Conservation (phyloP, 2,888 invertebrate species). For the Zhuqinia jingwanae region DNA sequence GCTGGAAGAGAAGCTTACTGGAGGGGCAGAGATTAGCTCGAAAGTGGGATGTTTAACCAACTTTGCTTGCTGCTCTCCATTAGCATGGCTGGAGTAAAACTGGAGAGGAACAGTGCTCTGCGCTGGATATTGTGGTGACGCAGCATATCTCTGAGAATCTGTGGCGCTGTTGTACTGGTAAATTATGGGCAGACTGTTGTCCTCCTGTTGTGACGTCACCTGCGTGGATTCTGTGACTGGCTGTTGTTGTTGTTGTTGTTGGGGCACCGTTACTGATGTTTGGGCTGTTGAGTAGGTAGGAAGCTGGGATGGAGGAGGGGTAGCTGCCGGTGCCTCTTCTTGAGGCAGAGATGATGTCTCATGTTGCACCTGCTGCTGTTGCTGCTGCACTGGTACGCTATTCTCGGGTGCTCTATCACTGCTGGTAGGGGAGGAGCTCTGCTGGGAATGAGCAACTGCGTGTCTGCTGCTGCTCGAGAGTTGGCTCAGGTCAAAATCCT, state of each 20-base stretch:
- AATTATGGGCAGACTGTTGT: conserved; percentile 28
- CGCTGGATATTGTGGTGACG: neutral
- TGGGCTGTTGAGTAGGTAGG: neutral
- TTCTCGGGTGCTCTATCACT: too few species aligned
- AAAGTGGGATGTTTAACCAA: conserved; percentile 38
- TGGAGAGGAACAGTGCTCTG: conserved; percentile 41
- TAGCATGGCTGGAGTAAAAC: conserved; percentile 15
- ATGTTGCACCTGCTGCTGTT: too few species aligned
- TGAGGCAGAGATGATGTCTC: neutral
- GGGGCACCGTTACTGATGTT: neutral
- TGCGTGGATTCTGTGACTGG: too few species aligned
- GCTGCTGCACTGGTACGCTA: too few species aligned
- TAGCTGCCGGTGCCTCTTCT: neutral
- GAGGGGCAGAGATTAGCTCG: conserved; percentile 68
- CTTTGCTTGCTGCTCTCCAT: conserved; percentile 27
- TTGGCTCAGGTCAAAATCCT: conserved; percentile 51
- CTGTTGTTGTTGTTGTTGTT: neutral
- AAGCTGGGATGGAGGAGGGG: neutral
- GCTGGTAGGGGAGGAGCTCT: neutral
- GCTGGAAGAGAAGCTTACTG: conserved; percentile 62
- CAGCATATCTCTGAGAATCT: neutral
- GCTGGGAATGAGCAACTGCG: neutral
- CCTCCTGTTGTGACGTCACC: neutral
- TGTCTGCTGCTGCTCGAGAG: neutral
- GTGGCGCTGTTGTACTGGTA: conserved; percentile 40